phyloP scores from a whole-genome alignment of 2,888 invertebrate species.

The Omphaloscelis lunosa region DNA sequence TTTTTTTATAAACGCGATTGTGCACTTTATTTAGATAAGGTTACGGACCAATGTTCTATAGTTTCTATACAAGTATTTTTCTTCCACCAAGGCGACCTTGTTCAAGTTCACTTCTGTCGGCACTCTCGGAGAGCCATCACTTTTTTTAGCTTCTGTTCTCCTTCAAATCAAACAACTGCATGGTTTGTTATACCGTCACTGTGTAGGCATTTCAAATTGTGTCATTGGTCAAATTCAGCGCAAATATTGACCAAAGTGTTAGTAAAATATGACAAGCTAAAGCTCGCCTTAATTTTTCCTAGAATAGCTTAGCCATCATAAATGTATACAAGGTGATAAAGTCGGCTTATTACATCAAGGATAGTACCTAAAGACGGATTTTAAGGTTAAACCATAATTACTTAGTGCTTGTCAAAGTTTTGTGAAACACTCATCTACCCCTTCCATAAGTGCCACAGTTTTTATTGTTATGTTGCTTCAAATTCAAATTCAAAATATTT shows the following conservation, averaged over 20 bases:
- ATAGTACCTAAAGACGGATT: background rate
- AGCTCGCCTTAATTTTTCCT: slow-evolving; percentile 1
- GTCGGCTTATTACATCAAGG: background rate
- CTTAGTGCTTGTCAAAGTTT: background rate
- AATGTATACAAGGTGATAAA: slow-evolving; percentile 17
- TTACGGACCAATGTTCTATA: no score
- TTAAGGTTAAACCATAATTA: background rate
- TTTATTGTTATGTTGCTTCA: no score
- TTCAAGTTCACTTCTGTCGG: no score
- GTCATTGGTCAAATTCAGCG: slow-evolving; percentile 11
- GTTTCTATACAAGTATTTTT: no score
- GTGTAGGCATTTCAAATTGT: background rate
- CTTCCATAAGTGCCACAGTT: background rate
- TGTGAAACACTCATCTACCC: background rate
- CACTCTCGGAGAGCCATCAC: no score
- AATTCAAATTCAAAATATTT: no score
- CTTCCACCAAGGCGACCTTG: no score
- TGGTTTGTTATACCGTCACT: slow-evolving; percentile 7
- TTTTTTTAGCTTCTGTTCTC: no score
- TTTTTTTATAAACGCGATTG: no score
- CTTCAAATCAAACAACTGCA: background rate
- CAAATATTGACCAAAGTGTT: slow-evolving; percentile 33
- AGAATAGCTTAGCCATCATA: slow-evolving; percentile 19
- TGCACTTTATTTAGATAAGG: no score
- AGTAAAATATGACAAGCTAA: background rate